Evolutionary conservation across 2,113 vertebrate genomes (phyloP), one percentile per base, ranked within the genome.

Genomic region (Prunella fulvescens): DNA sequence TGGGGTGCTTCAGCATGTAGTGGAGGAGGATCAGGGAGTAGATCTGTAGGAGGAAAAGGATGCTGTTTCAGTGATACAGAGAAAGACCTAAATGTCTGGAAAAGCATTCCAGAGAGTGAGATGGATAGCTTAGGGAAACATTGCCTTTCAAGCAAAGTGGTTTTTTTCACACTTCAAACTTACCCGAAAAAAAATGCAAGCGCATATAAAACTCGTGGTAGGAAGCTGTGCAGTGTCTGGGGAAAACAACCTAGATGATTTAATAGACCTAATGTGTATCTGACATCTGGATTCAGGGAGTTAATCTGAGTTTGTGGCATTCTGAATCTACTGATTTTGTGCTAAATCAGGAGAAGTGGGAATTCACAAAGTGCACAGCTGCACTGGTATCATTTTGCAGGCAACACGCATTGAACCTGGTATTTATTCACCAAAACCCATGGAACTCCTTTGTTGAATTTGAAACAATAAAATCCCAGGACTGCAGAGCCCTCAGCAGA

Each of bases 261-360:
- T 81, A 78, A 89, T 17, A 40, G 76, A 37, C 10, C 35, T 69
- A 14, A 37, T 80, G 50, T 47, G 51, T 58, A 42, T 79, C 10
- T 86, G 77, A 65, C 62, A 77, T 86, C 77, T 91, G 64, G 64
- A 86, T 65, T 56, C 64, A 45, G 56, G 67, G 56, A 87, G 53
- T 86, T 89, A 84, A 84, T 86, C 25, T 74, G 42, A 86, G 56
- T 67, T 65, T 70, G 47, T 70, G 60, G 65, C 78, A 51, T 91
- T 93, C n/a, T 50, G 47, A 74, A 65, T 66, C 47, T 62, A 31
- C 57, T 74, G 73, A 39, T 66, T 42, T 33, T 50, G 73, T 84
- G 39, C 33, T 93, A 78, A 69, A 78, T 89, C n/a, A 66, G 69
- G 69, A 44, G n/a, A 67, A 86, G 24, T 51, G 76, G 67, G 58